A percentile compares a stretch with the other conserved stretches of the same genome.
Conservation (phyloP, 2,113 vertebrate species). For the Egretta garzetta region DNA sequence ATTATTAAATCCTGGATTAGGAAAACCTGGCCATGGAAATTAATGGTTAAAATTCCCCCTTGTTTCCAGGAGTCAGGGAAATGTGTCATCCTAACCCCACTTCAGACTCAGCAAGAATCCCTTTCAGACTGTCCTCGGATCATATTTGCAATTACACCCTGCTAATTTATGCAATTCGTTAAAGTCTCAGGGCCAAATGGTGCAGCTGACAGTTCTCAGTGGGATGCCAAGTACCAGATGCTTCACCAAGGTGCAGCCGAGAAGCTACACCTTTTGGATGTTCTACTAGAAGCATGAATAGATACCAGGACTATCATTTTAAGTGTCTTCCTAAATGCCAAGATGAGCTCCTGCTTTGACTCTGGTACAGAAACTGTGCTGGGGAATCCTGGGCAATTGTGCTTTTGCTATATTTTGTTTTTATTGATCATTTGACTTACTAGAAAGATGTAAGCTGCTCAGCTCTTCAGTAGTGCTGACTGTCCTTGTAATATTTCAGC, state of each 20-base stretch:
- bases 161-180: conserved; percentile 1
- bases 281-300: background rate
- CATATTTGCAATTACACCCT: conserved; percentile 5
- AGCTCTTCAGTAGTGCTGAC: background rate
- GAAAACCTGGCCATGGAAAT: background rate
- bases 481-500: background rate
- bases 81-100: conserved; percentile 8
- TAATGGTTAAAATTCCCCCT: background rate
- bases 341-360: background rate
- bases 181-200: background rate
- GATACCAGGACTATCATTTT: background rate
- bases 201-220: conserved; percentile 32
- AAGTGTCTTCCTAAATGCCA: background rate
- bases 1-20: background rate
- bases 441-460: background rate
- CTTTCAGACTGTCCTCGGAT: conserved; percentile 3
- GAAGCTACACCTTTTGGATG: background rate
- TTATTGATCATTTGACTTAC: background rate
- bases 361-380: background rate
- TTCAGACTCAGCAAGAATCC: background rate
- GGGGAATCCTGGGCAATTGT: background rate
- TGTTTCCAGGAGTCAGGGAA: background rate
- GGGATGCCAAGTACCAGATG: background rate
- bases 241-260: conserved; percentile 8
- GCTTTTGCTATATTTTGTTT: background rate